Percentiles rank a stretch among this genome's conserved stretches.
Evolutionary conservation across 2,888 invertebrate species (phyloP).

Genomic region (Anodontia alba): DNA sequence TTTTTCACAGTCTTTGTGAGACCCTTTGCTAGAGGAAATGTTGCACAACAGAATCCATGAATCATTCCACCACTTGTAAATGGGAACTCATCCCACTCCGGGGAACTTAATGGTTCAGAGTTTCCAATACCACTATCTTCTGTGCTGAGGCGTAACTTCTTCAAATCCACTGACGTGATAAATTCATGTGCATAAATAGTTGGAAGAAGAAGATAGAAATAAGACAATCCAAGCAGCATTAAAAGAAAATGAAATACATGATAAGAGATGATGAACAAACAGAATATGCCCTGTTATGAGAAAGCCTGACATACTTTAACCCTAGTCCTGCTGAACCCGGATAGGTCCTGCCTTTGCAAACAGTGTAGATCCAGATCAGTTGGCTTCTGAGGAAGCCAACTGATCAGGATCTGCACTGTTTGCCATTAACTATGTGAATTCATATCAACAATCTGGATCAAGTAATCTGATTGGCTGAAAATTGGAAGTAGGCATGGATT

Average conservation of each 20-base stretch:
- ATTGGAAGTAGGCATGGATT: no score
- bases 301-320: no score
- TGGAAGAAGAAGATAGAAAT: not conserved
- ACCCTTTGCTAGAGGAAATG: constrained; percentile 80
- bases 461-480: no score
- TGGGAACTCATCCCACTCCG: constrained; percentile 80
- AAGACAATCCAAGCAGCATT: constrained; percentile 48
- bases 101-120: constrained; percentile 76
- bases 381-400: no score
- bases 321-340: no score
- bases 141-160: constrained; percentile 80
- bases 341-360: no score
- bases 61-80: constrained; percentile 74
- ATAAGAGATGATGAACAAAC: not conserved
- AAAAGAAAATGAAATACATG: constrained; percentile 28
- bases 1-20: constrained; percentile 79
- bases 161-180: constrained; percentile 79
- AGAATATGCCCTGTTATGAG: no score
- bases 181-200: not conserved
- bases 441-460: no score
- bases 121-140: constrained; percentile 72
- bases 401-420: no score
- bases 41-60: constrained; percentile 81
- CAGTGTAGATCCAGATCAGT: no score
- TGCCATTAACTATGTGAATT: no score